Percentiles rank a stretch among this genome's conserved stretches.
Conservation (phyloP, 2,888 invertebrate species). For the Xestia c-nigrum region DNA sequence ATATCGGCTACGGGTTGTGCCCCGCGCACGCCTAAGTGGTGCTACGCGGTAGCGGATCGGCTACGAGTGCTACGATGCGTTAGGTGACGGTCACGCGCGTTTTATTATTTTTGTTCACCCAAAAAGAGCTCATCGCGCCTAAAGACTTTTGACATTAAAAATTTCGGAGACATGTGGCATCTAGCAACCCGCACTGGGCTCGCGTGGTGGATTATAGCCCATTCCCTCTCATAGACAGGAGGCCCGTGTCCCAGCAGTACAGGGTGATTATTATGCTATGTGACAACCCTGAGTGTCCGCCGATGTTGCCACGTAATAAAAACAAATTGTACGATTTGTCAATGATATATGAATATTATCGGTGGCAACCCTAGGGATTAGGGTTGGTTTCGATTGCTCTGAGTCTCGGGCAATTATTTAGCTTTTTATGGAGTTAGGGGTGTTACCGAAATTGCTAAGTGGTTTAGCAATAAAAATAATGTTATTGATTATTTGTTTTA, state of each 20-base stretch:
- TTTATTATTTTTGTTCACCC: no score
- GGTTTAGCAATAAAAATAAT: conserved; percentile 44
- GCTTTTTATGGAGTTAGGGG: conserved; percentile 41
- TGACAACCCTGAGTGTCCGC: conserved; percentile 26
- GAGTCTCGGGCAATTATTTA: conserved; percentile 49
- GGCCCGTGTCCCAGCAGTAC: background rate
- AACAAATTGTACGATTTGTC: conserved; percentile 72
- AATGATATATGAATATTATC: conserved; percentile 60
- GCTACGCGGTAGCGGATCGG: no score
- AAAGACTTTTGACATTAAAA: background rate
- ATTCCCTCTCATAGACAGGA: background rate
- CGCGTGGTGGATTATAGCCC: background rate
- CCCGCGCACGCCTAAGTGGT: no score
- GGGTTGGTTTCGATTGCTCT: conserved; percentile 55
- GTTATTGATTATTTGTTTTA: conserved; percentile 34
- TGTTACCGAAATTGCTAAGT: conserved; percentile 33
- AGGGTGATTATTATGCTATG: background rate
- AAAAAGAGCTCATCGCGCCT: no score
- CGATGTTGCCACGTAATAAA: conserved; percentile 73
- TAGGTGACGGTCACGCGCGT: no score
- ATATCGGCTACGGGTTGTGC: no score
- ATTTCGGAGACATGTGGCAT: background rate
- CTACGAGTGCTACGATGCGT: no score
- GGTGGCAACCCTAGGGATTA: conserved; percentile 59
- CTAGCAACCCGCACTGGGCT: background rate